Evolutionary conservation across 2,888 invertebrate genomes (phyloP).

Genomic region (Agrenia bidenticulata): DNA sequence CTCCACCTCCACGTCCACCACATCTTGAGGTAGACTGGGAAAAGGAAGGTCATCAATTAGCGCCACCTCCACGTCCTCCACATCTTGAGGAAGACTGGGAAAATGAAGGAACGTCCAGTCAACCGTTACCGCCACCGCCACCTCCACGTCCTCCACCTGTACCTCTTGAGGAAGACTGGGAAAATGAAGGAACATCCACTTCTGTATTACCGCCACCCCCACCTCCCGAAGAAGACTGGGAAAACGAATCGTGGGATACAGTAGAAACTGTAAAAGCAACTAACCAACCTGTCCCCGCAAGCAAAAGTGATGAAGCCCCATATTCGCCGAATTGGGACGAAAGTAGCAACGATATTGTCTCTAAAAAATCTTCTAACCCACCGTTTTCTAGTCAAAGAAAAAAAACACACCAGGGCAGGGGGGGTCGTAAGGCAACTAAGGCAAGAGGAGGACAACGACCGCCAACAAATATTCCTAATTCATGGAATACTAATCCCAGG

Average conservation of each 20-base stretch:
- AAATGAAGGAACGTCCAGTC: too few relatives aligned
- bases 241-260: background rate
- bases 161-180: slow-evolving; percentile 8
- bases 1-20: background rate
- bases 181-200: background rate
- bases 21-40: background rate
- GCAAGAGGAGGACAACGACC: too few relatives aligned
- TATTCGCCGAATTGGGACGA: background rate
- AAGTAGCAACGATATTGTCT: background rate
- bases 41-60: background rate
- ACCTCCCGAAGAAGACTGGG: slow-evolving; percentile 1
- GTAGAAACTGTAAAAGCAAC: too few relatives aligned
- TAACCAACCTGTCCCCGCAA: too few relatives aligned
- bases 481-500: too few relatives aligned
- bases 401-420: too few relatives aligned
- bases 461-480: too few relatives aligned
- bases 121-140: too few relatives aligned
- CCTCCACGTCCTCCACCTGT: background rate
- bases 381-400: too few relatives aligned
- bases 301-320: slow-evolving; percentile 3
- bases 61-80: background rate
- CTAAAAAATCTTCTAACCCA: too few relatives aligned
- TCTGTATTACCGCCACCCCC: background rate
- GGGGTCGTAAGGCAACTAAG: too few relatives aligned
- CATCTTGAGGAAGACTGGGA: background rate